Evolutionary conservation across 92 coral and sea anemone genomes (phyloP), one percentile per base, ranked within the genome.

Genomic region (Zoanthus sansibaricus): DNA sequence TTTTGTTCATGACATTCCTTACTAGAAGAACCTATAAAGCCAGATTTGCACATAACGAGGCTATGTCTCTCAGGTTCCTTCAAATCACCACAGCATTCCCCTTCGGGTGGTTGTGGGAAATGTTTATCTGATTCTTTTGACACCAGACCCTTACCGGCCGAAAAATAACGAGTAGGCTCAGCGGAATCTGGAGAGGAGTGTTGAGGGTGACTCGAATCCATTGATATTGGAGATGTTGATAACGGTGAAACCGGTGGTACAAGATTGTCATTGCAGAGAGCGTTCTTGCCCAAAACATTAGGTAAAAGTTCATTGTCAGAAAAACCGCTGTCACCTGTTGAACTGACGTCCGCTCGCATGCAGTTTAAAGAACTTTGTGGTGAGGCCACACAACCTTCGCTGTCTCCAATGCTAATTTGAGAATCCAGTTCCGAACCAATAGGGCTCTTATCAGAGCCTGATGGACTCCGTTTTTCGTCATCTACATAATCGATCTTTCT

Each of bases 301-400:
- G 85, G 33, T 37, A 47, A 64, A 13, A 47, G 62, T 12, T 66
- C 75, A 14, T 71, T 16, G 20, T 80, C 85, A 2, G 85, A 80
- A 18, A 3, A 80, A 20, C 85, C 85, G 73, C 84, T 79, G 73
- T 79, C 84, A 14, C 84, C 84, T 6, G 85, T 47, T 62, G 85
- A 80, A 59, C 46, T 67, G 47, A 66, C 85, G 14, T 80, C 85
- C 20, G 61, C 85, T 21, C 61, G 74, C 74, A 44, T 46, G 61
- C 61, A 80, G 30, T 20, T 48, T 5, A 45, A 80, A 6, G 85
- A 62, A 45, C 85, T 66, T 12, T 59, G 85, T 47, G 84, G 73
- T 1, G 73, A 32, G 56, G 85, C 21, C 66, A 75, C 62, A 5
- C 75, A 80, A 14, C 85, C 59, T 1, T 67, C 75, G 47, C 85